Evolutionary conservation across 2,888 invertebrate genomes (phyloP).

Genomic region (Harpalus rubripes): DNA sequence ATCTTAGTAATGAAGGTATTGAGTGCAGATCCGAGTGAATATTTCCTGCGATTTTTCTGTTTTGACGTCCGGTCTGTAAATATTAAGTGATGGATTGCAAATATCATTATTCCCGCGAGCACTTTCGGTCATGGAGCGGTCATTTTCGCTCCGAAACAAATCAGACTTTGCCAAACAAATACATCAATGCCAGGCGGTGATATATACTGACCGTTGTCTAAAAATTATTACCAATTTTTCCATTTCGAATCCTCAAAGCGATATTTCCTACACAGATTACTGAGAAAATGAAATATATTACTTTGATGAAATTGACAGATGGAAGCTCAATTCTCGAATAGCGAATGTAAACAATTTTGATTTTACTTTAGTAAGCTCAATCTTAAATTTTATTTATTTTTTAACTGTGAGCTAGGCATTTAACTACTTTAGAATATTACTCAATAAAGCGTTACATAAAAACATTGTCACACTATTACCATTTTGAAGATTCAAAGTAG

Average conservation of each 20-base stretch:
- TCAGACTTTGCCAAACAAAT: slow-evolving; percentile 57
- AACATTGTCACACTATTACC: no score
- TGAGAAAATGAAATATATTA: slow-evolving; percentile 32
- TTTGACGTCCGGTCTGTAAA: slow-evolving; percentile 49
- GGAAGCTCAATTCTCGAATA: no score
- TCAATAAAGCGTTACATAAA: no score
- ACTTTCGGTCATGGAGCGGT: slow-evolving; percentile 59
- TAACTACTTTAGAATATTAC: no score
- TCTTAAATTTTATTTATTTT: no score
- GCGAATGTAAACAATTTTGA: no score
- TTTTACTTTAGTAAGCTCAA: no score
- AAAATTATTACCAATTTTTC: slow-evolving; percentile 55
- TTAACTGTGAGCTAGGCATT: no score
- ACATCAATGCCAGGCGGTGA: slow-evolving; percentile 58
- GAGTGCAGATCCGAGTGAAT: background rate
- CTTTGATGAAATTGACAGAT: background rate
- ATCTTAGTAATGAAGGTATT: slow-evolving; percentile 29
- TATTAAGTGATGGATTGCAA: slow-evolving; percentile 64
- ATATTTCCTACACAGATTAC: slow-evolving; percentile 35
- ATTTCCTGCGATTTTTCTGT: slow-evolving; percentile 43
- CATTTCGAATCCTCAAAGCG: slow-evolving; percentile 43
- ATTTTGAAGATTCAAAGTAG: no score
- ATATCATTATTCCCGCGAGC: slow-evolving; percentile 52
- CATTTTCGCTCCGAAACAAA: slow-evolving; percentile 49
- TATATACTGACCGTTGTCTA: slow-evolving; percentile 46